Base-by-base conservation (phyloP, 2,113 vertebrate genomes). In the Caranx ignobilis region DNA sequence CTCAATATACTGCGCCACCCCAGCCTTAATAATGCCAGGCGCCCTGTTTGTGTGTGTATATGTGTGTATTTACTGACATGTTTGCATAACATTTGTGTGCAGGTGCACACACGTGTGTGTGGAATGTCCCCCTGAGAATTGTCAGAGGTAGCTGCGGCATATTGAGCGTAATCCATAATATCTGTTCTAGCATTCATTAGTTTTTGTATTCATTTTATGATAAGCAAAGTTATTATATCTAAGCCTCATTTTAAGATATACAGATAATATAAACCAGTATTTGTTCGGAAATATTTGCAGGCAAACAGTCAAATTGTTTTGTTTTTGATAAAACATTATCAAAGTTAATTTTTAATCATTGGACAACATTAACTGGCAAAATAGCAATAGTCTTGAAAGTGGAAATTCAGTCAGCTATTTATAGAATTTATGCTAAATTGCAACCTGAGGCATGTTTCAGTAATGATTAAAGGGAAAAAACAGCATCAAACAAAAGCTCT, bases 1-100 rank as follows among this genome's bases (percentile, higher is more conserved):
- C 87, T 84, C 91, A 91, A 95, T 96, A 95, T 95, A 95, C 95
- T 87, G 79, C n/a, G 12, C 83, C 50, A 88, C 83, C 66, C 52
- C 71, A 72, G 68, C 77, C 11, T 75, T 90, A 89, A 93, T 93
- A 93, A 94, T 84, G 87, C 92, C 65, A 12, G 26, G 62, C 71
- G 86, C 77, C 59, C 54, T 87, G 80, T 87, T 72, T 85, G 69
- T 66, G 64, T 89, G 84, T 81, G 71, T 80, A 71, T 77, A 56
- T 75, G 81, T 80, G 56, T 81, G 41, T 77, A 82, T 89, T 75
- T 79, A 69, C 64, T 67, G 81, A 55, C 61, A 73, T 77, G 68
- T 76, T 89, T 65, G 69, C 71, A 79, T 88, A 68, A 34, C 5
- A 71, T 86, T 55, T 81, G 66, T 80, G 55, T 75, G 84, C 55